Base-by-base conservation (phyloP, 2,888 invertebrate genomes). In the Muschampia plurimacula region DNA sequence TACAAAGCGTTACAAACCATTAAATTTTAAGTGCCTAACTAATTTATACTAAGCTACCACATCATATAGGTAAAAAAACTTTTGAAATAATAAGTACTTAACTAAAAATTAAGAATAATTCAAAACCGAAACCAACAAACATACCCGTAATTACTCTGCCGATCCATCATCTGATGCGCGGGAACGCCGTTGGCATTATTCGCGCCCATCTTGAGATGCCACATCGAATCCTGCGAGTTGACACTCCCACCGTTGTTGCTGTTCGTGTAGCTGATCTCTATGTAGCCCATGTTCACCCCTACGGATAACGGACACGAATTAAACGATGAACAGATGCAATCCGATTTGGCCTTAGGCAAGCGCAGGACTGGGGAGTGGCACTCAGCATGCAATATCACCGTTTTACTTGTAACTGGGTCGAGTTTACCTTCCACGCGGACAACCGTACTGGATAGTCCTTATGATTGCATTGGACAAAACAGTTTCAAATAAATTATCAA, bases 171-270 rank as follows among this genome's bases (percentile, higher is more conserved):
- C 84, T 95, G 85, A 74, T 89, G 89, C 32, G 89, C 82, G 1
- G 86, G 84, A 39, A 89, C 84, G 84, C 96, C 96, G 69, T 96
- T 96, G 69, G 96, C 96, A 79, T 96, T 96, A 82, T 96, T 96
- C 2, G 95, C 96, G n/a, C 97, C 97, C 96, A 97, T 97, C 92
- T 98, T 98, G 96, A 98, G 97, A 92, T 98, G 98, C 98, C 98
- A 98, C 83, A 98, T 92, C 55, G 98, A 98, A 89, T 98, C 98
- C 90, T 98, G 98, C 5, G 98, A 98, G 93, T 98, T 98, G 73
- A 98, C 98, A 82, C 98, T 98, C 79, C 98, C 98, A n/a, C 98
- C 98, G 89, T 98, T 98, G 94, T 98, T 98, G 74, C 98, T 98
- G 89, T 98, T 98, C 74, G 98, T 97, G 91, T 98, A 98, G 89